A percentile compares a stretch with the other conserved stretches of the same genome.
phyloP scores from a whole-genome alignment of 2,888 invertebrate species.

The Plusia festucae region DNA sequence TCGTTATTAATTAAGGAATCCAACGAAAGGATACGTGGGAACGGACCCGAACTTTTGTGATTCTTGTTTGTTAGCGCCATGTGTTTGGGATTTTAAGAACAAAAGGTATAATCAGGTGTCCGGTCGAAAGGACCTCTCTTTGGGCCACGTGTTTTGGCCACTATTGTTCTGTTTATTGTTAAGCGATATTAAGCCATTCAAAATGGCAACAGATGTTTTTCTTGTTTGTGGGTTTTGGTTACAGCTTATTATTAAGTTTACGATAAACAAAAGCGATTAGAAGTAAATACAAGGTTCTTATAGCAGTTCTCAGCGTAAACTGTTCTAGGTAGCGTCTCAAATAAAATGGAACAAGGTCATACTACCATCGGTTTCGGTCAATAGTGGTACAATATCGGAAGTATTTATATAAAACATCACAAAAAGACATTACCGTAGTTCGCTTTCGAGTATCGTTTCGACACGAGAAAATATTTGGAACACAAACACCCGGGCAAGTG shows the following conservation, averaged over 20 bases:
- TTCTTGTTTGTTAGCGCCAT: conserved; percentile 73
- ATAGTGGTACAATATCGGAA: conserved; percentile 72
- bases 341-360: conserved; percentile 78
- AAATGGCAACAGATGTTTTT: conserved; percentile 80
- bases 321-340: conserved; percentile 53
- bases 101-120: conserved; percentile 81
- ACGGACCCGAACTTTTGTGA: conserved; percentile 68
- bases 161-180: conserved; percentile 76
- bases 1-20: conserved; percentile 84
- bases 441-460: conserved; percentile 80
- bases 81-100: conserved; percentile 79
- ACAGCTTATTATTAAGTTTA: conserved; percentile 61
- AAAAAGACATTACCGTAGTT: conserved; percentile 73
- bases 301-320: conserved; percentile 50
- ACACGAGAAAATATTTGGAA: conserved; percentile 86
- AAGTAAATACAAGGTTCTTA: conserved; percentile 61
- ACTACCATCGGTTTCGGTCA: conserved; percentile 68
- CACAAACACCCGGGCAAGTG: conserved; percentile 85
- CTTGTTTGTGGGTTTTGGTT: conserved; percentile 69
- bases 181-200: conserved; percentile 58
- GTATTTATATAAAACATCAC: conserved; percentile 71
- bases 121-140: conserved; percentile 58
- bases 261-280: conserved; percentile 60
- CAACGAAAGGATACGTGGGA: conserved; percentile 84
- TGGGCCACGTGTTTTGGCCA: conserved; percentile 75